Conservation (phyloP, 2,113 vertebrate genomes). For the Dascyllus trimaculatus region DNA sequence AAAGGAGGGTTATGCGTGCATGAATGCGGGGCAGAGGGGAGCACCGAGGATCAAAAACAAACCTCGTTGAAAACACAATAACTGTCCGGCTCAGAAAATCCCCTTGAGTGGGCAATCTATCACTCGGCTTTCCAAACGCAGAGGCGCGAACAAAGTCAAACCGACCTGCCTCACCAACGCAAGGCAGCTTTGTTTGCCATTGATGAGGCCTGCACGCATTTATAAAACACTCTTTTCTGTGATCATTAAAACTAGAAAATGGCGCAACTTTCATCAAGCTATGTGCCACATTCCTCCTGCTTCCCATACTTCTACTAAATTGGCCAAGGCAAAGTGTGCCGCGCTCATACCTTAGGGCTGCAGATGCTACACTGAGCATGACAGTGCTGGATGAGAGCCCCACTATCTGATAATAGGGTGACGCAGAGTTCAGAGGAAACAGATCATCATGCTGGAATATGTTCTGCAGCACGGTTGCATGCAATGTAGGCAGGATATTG, state of each 20-base stretch:
- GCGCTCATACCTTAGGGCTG: constrained; percentile 32
- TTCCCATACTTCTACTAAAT: constrained; percentile 26
- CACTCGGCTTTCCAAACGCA: constrained; percentile 15
- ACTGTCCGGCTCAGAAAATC: constrained; percentile 47
- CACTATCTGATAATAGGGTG: constrained; percentile 54
- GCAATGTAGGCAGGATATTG: not conserved
- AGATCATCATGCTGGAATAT: not conserved
- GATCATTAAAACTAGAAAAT: not conserved
- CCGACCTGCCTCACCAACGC: not conserved
- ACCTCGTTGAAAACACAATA: constrained; percentile 67
- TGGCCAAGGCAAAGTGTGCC: not conserved
- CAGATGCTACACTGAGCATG: constrained; percentile 36
- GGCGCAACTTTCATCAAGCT: not conserved
- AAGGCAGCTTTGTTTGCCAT: not conserved
- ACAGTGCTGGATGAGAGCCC: constrained; percentile 14
- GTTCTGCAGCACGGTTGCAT: not conserved
- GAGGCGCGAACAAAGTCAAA: not conserved
- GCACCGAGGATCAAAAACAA: constrained; percentile 63
- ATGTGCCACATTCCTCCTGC: not conserved
- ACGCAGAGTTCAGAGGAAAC: constrained; percentile 55
- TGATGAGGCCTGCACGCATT: not conserved
- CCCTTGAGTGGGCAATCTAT: constrained; percentile 33
- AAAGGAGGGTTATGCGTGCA: constrained; percentile 34
- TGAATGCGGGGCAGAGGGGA: constrained; percentile 46
- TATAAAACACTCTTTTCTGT: not conserved